These are phyloP conservation scores for Bubo scandiacus DNA, from an alignment of 2,113 vertebrate genomes.

Conservation along the genomic window DNA sequence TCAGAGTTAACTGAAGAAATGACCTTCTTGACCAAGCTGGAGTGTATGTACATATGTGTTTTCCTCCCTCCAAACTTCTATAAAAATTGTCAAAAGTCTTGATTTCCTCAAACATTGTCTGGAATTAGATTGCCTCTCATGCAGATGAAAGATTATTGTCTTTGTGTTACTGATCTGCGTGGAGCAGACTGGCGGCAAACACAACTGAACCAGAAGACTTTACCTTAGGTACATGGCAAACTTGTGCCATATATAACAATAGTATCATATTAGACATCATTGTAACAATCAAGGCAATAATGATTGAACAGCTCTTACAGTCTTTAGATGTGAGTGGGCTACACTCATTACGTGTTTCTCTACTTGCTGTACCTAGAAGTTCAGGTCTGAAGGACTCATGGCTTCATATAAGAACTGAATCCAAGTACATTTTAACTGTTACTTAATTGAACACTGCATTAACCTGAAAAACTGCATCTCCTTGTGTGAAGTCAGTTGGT, in stretches of 20 bases:
- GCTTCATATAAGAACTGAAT: background rate
- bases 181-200: background rate
- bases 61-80: background rate
- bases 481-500: background rate
- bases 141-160: background rate
- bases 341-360: background rate
- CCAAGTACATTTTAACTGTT: background rate
- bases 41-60: background rate
- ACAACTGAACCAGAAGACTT: background rate
- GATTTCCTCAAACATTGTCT: background rate
- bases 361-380: background rate
- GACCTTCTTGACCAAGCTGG: background rate
- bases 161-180: background rate
- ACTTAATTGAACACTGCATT: background rate
- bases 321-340: background rate
- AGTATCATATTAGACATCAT: fast-evolving
- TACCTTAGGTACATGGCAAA: background rate
- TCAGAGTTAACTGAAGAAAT: background rate
- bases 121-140: background rate
- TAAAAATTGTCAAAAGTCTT: background rate
- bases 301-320: background rate
- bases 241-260: background rate
- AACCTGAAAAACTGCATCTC: background rate
- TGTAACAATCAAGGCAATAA: background rate
- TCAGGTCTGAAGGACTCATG: background rate